Conservation (phyloP, 1,140 invertebrate genomes). For the Calosoma granatense region DNA sequence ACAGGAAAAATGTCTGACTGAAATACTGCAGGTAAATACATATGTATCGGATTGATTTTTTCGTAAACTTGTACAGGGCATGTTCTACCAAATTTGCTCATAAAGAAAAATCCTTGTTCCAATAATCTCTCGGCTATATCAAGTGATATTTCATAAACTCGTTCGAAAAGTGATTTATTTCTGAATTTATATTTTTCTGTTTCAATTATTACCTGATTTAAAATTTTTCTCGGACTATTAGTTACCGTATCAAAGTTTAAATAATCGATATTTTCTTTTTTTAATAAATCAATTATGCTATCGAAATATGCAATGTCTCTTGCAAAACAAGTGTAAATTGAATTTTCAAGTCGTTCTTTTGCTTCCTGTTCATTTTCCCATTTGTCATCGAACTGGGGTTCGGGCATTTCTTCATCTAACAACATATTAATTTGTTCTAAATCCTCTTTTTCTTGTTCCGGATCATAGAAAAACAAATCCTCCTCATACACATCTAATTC, state of each 20-base stretch:
- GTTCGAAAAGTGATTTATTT: slow-evolving; percentile 40
- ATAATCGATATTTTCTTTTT: slow-evolving; percentile 37
- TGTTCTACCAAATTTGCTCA: slow-evolving; percentile 45
- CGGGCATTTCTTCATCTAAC: slow-evolving; percentile 29
- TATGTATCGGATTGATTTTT: slow-evolving; percentile 35
- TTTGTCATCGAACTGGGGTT: slow-evolving; percentile 34
- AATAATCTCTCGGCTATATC: slow-evolving; percentile 43
- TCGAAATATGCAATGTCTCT: slow-evolving; percentile 27
- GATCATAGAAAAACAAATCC: slow-evolving; percentile 21
- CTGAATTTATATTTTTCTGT: slow-evolving; percentile 34
- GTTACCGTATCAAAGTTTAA: slow-evolving; percentile 33
- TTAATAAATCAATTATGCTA: slow-evolving; percentile 34
- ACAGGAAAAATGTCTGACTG: slow-evolving; percentile 38
- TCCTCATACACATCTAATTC: slow-evolving; percentile 11
- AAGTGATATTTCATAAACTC: slow-evolving; percentile 37
- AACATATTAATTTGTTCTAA: slow-evolving; percentile 21
- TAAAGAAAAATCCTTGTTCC: slow-evolving; percentile 40
- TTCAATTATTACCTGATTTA: slow-evolving; percentile 28
- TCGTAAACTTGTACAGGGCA: slow-evolving; percentile 46
- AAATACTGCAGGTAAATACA: slow-evolving; percentile 35
- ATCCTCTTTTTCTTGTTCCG: slow-evolving; percentile 28
- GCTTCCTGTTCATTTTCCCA: slow-evolving; percentile 39
- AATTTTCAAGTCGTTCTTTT: slow-evolving; percentile 32
- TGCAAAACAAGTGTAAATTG: slow-evolving; percentile 36
- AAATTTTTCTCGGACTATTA: slow-evolving; percentile 27